These are phyloP conservation scores for Tetranychus piercei DNA, from an alignment of 2,888 invertebrate species.

Conservation along the genomic window DNA sequence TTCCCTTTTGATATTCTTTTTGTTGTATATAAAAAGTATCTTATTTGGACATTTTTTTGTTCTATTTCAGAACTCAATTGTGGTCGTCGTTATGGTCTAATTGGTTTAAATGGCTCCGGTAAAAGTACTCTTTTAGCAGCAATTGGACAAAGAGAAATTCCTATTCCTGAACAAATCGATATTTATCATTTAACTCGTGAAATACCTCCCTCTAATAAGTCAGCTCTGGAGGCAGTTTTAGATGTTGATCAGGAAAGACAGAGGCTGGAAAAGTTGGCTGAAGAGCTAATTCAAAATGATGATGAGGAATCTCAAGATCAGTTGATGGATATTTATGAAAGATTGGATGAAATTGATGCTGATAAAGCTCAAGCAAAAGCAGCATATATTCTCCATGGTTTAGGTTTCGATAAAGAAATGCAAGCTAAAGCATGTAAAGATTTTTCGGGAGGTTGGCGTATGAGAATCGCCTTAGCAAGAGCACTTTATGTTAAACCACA, in stretches of 20 bases:
- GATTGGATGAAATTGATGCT: conserved; percentile 88
- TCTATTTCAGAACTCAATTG: conserved; percentile 84
- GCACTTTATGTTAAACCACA: conserved; percentile 40
- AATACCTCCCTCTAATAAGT: no score
- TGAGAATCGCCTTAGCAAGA: conserved; percentile 43
- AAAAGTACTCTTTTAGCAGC: conserved; percentile 84
- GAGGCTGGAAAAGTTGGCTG: conserved; percentile 73
- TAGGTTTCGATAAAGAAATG: no score
- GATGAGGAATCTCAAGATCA: conserved; percentile 88
- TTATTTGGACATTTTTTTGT: no score
- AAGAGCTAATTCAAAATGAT: conserved; percentile 61
- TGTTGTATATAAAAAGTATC: no score
- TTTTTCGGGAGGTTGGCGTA: conserved; percentile 46
- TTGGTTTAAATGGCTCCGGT: conserved; percentile 95
- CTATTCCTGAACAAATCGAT: conserved; percentile 88
- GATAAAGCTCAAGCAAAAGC: no score
- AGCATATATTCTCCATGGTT: no score
- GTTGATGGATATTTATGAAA: conserved; percentile 89
- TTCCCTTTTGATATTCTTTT: background rate
- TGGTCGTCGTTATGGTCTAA: conserved; percentile 82
- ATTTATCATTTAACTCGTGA: conserved; percentile 91
- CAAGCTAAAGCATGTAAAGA: no score
- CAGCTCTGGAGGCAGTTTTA: conserved; percentile 82
- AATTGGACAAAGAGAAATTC: conserved; percentile 75
- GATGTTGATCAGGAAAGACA: conserved; percentile 90